These are phyloP conservation scores for Hydrocynus forskahlii DNA, from an alignment of 2,797 vertebrate genomes.

Conservation along the genomic window DNA sequence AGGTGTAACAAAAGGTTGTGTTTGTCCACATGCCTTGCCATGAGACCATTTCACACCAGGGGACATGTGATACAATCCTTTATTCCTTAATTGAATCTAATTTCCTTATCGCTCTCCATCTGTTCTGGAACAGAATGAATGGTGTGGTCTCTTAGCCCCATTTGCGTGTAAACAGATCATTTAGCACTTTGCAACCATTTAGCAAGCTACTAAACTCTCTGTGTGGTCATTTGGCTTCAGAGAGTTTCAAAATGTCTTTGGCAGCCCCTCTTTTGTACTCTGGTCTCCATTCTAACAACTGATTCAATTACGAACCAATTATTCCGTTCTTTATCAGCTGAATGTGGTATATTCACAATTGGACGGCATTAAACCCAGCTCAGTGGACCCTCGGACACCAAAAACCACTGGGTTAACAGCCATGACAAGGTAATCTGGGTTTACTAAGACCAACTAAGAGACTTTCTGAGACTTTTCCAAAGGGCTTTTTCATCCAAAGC, in stretches of 20 bases:
- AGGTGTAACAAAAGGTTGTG: neutral
- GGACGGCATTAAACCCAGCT: neutral
- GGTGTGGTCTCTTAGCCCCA: neutral
- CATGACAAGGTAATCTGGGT: neutral
- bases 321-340: neutral
- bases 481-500: neutral
- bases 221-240: neutral
- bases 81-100: neutral
- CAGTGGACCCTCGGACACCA: neutral
- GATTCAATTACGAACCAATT: neutral
- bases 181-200: neutral
- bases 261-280: neutral
- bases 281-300: neutral
- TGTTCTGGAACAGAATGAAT: neutral
- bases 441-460: neutral
- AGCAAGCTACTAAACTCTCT: neutral
- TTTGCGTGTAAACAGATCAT: neutral
- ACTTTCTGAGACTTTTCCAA: neutral
- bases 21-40: neutral
- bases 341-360: neutral
- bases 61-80: neutral
- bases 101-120: neutral
- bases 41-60: neutral
- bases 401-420: neutral
- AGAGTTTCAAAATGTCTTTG: neutral